phyloP scores from a whole-genome alignment of 2,888 invertebrate genomes.

The Calameuta idolon region DNA sequence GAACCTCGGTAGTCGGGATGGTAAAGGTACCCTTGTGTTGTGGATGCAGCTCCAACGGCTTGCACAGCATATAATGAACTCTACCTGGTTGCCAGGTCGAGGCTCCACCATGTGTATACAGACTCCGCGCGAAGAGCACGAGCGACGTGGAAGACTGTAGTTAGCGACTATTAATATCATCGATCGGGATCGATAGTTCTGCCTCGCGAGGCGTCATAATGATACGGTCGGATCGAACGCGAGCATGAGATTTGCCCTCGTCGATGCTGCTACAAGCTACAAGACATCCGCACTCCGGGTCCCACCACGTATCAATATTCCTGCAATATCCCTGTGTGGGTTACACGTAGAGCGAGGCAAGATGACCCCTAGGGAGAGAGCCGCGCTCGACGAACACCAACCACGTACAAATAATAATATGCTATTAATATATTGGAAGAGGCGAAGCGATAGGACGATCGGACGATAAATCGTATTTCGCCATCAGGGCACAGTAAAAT shows the following conservation, averaged over 20 bases:
- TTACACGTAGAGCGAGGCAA: too few species aligned
- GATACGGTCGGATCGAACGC: constrained; percentile 50
- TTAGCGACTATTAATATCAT: constrained; percentile 65
- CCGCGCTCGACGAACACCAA: constrained; percentile 25
- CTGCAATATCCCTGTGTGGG: constrained; percentile 21
- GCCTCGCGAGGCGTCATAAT: constrained; percentile 60
- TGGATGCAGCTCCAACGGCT: too few species aligned
- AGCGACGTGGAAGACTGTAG: constrained; percentile 55
- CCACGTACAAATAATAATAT: constrained; percentile 50
- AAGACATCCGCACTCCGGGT: too few species aligned
- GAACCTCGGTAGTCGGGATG: too few species aligned
- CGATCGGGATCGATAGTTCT: constrained; percentile 61
- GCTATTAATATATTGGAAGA: constrained; percentile 49
- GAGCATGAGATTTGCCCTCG: constrained; percentile 23
- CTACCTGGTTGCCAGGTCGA: too few species aligned
- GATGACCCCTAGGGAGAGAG: constrained; percentile 1
- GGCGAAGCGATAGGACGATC: constrained; percentile 13
- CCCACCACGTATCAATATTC: constrained; percentile 31
- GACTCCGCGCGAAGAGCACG: constrained; percentile 18
- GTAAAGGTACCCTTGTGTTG: too few species aligned
- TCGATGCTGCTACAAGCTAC: constrained; percentile 34
- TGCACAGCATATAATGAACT: too few species aligned
- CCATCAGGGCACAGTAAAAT: background rate
- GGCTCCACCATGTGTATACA: too few species aligned
- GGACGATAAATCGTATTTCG: constrained; percentile 6